phyloP scores from a whole-genome alignment of 1,140 invertebrate genomes.

The Tetragonula clypearis region DNA sequence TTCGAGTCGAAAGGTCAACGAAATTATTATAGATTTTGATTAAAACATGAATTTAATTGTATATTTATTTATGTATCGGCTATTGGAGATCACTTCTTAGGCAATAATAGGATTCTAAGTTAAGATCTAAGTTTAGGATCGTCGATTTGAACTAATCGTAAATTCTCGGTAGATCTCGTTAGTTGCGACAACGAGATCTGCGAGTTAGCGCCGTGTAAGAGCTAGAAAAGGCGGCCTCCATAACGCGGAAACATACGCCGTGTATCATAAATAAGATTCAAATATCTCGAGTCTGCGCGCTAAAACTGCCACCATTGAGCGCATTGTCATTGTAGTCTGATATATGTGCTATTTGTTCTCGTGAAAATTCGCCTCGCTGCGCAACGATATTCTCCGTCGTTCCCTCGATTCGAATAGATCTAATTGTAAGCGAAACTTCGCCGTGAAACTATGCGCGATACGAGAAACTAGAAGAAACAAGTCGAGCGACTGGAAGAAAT shows the following conservation, averaged over 20 bases:
- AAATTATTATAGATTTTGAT: background rate
- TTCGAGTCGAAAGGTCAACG: conserved; percentile 5
- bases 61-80: background rate
- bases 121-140: background rate
- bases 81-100: background rate
- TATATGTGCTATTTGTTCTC: conserved; percentile 15
- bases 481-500: background rate
- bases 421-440: background rate
- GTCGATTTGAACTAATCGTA: background rate
- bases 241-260: conserved; percentile 19
- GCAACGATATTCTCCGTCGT: background rate
- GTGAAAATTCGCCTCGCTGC: background rate
- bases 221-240: background rate
- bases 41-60: background rate
- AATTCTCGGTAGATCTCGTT: background rate
- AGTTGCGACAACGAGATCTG: background rate
- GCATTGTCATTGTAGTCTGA: conserved; percentile 31
- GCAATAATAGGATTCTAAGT: background rate
- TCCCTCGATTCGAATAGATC: background rate
- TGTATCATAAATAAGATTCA: conserved; percentile 38
- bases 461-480: no score
- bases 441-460: background rate
- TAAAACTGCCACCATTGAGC: conserved; percentile 25
- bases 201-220: background rate
- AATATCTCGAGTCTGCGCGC: conserved; percentile 37